These are phyloP conservation scores for Hozukius guyotensis DNA, from an alignment of 2,797 vertebrate genomes.

Conservation along the genomic window DNA sequence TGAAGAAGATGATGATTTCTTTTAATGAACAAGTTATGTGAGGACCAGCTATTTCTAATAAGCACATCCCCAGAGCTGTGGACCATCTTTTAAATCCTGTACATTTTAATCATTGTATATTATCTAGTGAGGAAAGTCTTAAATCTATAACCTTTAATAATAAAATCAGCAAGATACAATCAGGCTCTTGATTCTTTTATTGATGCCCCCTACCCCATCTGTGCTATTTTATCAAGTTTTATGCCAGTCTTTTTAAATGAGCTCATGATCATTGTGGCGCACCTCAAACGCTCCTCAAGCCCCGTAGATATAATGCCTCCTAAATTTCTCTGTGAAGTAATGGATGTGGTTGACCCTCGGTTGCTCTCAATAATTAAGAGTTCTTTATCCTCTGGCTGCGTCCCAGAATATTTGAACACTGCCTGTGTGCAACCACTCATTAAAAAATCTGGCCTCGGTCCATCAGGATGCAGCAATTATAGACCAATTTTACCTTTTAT, in stretches of 20 bases:
- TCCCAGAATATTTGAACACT: neutral
- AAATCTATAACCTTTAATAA: neutral
- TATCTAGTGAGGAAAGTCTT: neutral
- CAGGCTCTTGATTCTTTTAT: neutral
- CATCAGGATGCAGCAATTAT: neutral
- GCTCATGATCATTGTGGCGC: neutral
- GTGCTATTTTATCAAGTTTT: neutral
- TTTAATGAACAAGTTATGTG: neutral
- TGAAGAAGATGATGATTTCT: neutral
- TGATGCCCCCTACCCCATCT: neutral
- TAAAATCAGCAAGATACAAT: neutral
- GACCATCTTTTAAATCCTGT: neutral
- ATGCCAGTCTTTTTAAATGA: neutral
- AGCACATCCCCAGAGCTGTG: neutral
- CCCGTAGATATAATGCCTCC: neutral
- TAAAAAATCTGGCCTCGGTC: neutral
- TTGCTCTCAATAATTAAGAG: neutral
- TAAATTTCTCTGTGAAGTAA: neutral
- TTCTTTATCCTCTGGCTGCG: neutral
- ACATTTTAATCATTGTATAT: neutral
- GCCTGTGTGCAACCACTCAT: neutral
- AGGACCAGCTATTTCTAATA: neutral
- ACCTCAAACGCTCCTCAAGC: no score
- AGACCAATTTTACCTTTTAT: neutral
- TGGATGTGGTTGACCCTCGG: neutral